phyloP scores from a whole-genome alignment of 2,888 invertebrate genomes.

The Torymus tubicola region DNA sequence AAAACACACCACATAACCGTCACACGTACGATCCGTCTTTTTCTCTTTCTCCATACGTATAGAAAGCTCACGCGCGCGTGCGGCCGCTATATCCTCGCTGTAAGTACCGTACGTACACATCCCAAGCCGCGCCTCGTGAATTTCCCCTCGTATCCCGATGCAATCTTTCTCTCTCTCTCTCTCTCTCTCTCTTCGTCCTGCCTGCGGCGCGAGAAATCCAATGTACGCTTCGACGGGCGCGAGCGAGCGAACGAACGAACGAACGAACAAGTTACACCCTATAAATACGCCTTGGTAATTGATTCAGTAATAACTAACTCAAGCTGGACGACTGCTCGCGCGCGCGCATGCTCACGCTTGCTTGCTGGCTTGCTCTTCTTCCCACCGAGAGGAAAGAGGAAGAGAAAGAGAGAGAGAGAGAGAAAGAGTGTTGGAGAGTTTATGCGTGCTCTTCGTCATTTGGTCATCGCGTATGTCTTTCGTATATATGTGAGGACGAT shows the following conservation, averaged over 20 bases:
- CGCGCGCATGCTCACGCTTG: constrained; percentile 6
- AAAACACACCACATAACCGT: no score
- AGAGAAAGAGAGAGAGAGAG: neutral
- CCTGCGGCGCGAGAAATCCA: constrained; percentile 48
- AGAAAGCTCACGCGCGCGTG: no score
- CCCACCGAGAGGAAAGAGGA: constrained; percentile 24
- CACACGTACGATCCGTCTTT: neutral
- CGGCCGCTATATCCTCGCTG: no score
- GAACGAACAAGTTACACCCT: constrained; percentile 70
- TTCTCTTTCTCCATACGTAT: neutral
- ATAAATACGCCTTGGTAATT: constrained; percentile 74
- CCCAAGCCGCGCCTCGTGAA: constrained; percentile 66
- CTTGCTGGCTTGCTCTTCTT: constrained; percentile 35
- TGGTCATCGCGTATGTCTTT: constrained; percentile 21
- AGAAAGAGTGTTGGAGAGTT: constrained; percentile 8
- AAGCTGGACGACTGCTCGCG: constrained; percentile 60
- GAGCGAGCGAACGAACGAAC: constrained; percentile 56
- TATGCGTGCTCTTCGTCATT: constrained; percentile 50
- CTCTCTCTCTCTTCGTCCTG: no score
- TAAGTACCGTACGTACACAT: constrained; percentile 64
- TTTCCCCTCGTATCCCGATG: constrained; percentile 70
- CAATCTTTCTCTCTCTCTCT: constrained; percentile 62
- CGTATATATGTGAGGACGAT: no score
- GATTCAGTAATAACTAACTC: constrained; percentile 76
- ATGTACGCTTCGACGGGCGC: constrained; percentile 39